Base-by-base conservation (phyloP, 2,113 vertebrate genomes). In the Seriola rivoliana region DNA sequence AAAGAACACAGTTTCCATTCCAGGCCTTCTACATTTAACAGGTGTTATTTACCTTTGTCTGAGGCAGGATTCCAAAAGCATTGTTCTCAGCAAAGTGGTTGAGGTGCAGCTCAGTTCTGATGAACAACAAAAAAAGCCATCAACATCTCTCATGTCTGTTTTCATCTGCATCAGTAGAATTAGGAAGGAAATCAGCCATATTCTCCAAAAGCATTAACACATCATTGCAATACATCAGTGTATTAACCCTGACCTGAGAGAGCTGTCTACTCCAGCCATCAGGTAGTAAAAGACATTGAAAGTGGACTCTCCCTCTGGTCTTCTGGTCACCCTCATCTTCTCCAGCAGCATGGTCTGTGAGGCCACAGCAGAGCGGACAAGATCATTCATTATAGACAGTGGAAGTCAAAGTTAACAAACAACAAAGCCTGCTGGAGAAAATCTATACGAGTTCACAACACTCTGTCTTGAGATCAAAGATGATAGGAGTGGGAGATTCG, bases 251-350 rank as follows among this genome's bases (percentile, higher is more conserved):
- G 93, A 99, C 98, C 97, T 94, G 32, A 99, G 95, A 82, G 97
- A 89, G 5, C 92, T 93, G 74, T 99, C 98, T 0, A 95, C 95
- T 88, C 96, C 97, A 74, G 97, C 97, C 95, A 99, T 95, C 88
- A 99, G 90, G 90, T 99, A 99, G 95, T 99, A 99, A 95, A 99
- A 99, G 62, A 99, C 88, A 1, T 98, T 97, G 95, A 99, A 99
- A 1, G 97, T 96, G 34, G 96, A 93, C 86, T 99, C 98, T 0
- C 80, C 94, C 7, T 96, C 93, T 0, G 98, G 98, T 79, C 95
- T 96, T 82, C 93, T 95, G 8, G 95, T 94, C 5, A 99, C 97
- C 0, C 98, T 95, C 64, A 96, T 95, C 88, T 97, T 99, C 94
- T 99, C 98, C 92, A 99, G 92, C 65, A 99, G 94, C 97, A 99